Percentiles rank a stretch among this genome's conserved stretches.
phyloP scores from a whole-genome alignment of 2,113 vertebrate species.

The Anolis carolinensis region DNA sequence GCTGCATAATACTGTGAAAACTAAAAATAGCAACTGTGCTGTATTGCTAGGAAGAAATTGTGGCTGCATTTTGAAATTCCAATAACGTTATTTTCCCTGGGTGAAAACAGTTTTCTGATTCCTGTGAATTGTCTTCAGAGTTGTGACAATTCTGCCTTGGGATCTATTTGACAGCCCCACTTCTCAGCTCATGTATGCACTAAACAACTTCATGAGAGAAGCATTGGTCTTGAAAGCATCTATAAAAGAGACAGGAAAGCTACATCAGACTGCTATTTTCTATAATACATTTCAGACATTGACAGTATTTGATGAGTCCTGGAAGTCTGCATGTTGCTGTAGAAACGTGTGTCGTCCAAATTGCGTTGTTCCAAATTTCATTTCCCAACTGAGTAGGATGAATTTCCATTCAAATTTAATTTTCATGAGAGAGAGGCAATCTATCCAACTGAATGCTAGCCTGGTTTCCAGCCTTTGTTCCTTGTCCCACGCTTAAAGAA shows the following conservation, averaged over 20 bases:
- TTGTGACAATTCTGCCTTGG: neutral
- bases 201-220: constrained; percentile 8
- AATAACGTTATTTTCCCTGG: neutral
- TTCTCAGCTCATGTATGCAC: neutral
- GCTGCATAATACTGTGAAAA: neutral
- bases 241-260: neutral
- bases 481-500: neutral
- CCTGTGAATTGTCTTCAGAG: neutral
- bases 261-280: neutral
- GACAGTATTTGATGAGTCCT: neutral
- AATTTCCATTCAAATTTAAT: neutral
- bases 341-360: neutral
- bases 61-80: constrained; percentile 15
- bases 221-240: neutral
- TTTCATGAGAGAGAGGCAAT: neutral
- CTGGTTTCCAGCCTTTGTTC: neutral
- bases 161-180: constrained; percentile 3
- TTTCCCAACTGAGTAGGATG: neutral
- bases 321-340: neutral
- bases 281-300: neutral
- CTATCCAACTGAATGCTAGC: neutral
- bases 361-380: neutral
- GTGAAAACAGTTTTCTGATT: neutral
- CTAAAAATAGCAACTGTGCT: constrained; percentile 28
- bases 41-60: neutral